Percentiles rank a stretch among this genome's conserved stretches.
These are phyloP conservation scores for Nerophis lumbriciformis DNA, from an alignment of 2,113 vertebrate species.

Conservation along the genomic window DNA sequence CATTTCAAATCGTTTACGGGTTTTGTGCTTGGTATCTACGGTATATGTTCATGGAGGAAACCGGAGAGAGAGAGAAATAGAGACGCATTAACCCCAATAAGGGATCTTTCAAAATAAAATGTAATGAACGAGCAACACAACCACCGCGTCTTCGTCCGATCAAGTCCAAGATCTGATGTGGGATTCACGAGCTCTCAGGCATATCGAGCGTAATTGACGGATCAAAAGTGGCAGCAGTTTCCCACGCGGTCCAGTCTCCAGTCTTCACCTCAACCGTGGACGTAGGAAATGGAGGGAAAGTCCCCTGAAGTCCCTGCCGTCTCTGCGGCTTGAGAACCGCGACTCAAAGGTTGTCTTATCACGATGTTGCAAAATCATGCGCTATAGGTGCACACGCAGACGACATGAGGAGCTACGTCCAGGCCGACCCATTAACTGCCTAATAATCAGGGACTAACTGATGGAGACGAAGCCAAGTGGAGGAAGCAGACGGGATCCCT, in stretches of 20 bases:
- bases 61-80: too few species aligned
- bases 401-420: constrained; percentile 9
- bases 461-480: constrained; percentile 60
- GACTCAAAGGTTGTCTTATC: neutral
- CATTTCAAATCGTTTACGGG: too few species aligned
- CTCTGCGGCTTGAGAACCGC: constrained; percentile 53
- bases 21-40: too few species aligned
- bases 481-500: constrained; percentile 50
- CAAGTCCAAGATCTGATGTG: constrained; percentile 22
- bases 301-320: constrained; percentile 41
- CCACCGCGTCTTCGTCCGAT: constrained; percentile 29
- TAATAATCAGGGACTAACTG: constrained; percentile 54
- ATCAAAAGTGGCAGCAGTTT: constrained; percentile 18
- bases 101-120: too few species aligned
- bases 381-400: neutral
- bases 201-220: constrained; percentile 7
- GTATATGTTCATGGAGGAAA: too few species aligned
- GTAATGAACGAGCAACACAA: constrained; percentile 27
- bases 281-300: constrained; percentile 47
- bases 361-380: neutral
- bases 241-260: constrained; percentile 46
- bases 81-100: too few species aligned
- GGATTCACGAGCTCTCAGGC: neutral
- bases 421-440: constrained; percentile 38
- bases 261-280: constrained; percentile 57